Conservation (phyloP, 1,140 invertebrate species). For the Metaphire vulgaris region DNA sequence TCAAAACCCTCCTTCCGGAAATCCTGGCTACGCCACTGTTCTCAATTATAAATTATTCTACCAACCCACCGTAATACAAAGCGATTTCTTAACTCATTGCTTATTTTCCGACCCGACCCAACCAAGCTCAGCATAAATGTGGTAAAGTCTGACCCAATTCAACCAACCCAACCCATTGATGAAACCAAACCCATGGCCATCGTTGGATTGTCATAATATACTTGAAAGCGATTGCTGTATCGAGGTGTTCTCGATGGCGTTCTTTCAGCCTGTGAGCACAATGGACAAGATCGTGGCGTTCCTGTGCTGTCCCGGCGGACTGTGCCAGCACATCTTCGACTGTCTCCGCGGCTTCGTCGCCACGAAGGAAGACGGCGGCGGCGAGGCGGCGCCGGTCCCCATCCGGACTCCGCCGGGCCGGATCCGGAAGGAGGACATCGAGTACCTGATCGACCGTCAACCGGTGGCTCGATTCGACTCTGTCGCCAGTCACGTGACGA, state of each 20-base stretch:
- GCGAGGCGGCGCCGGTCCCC: neutral
- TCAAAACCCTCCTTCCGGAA: no score
- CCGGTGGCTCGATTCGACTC: neutral
- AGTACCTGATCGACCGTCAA: neutral
- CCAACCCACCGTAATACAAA: no score
- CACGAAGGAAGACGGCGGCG: neutral
- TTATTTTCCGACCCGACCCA: no score
- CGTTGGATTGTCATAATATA: no score
- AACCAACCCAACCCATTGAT: no score
- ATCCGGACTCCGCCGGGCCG: neutral
- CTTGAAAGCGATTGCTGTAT: no score
- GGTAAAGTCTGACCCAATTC: no score
- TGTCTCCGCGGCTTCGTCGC: neutral
- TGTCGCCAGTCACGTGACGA: neutral
- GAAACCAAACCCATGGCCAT: no score
- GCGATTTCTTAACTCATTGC: no score
- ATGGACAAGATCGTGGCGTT: neutral
- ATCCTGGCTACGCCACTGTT: no score
- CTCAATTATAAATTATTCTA: no score
- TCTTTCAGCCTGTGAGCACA: neutral
- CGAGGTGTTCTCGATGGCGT: neutral
- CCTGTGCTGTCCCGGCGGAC: neutral
- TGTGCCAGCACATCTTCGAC: neutral
- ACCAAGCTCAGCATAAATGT: no score
- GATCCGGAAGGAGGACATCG: constrained; percentile 1